Evolutionary conservation across 2,888 invertebrate species (phyloP).

Genomic region (Strigamia maritima): DNA sequence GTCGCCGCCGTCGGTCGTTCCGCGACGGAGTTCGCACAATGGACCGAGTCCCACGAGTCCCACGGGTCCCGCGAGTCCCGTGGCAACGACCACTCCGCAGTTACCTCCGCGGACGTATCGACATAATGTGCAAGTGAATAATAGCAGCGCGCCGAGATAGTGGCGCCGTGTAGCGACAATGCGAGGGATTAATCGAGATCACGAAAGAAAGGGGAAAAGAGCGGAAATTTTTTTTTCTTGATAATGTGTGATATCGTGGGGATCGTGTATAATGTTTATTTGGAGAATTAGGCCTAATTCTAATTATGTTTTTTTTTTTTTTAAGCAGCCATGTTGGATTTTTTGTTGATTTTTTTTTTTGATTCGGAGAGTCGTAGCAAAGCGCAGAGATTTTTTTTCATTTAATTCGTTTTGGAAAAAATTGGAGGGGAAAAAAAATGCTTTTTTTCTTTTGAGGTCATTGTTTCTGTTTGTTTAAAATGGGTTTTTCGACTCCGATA

Average conservation of each 20-base stretch:
- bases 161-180: not conserved
- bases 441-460: too few species aligned
- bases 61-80: constrained; percentile 38
- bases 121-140: constrained; percentile 41
- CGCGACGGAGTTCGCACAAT: constrained; percentile 41
- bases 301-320: not conserved
- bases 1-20: constrained; percentile 39
- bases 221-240: not conserved
- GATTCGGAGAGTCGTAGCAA: too few species aligned
- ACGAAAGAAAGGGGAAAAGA: not conserved
- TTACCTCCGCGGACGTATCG: constrained; percentile 46
- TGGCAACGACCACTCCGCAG: too few species aligned
- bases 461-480: too few species aligned
- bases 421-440: too few species aligned
- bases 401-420: too few species aligned
- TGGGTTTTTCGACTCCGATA: too few species aligned
- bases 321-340: not conserved
- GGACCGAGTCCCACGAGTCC: constrained; percentile 35
- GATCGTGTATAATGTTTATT: not conserved
- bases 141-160: constrained; percentile 40
- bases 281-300: not conserved
- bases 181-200: not conserved
- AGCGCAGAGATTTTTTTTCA: too few species aligned
- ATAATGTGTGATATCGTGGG: not conserved
- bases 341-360: too few species aligned